A percentile compares a stretch with the other conserved stretches of the same genome.
Evolutionary conservation across 2,113 vertebrate genomes (phyloP).

Genomic region (Oxygymnocypris stewartii): DNA sequence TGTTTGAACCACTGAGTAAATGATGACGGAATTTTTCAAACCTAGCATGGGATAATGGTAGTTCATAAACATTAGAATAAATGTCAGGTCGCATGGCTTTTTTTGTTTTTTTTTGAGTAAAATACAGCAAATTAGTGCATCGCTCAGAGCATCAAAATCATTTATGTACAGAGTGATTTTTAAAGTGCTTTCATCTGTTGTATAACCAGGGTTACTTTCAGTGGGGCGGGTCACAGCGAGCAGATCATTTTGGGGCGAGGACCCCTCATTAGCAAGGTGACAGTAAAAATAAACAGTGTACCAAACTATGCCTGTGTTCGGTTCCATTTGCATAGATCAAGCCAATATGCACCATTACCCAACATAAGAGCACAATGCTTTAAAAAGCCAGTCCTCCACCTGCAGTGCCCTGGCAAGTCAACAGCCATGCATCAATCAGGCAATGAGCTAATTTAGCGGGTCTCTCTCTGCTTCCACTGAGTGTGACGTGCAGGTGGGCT

Average conservation of each 20-base stretch:
- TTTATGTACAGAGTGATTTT: conserved; percentile 59
- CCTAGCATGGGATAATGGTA: neutral
- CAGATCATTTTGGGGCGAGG: conserved; percentile 53
- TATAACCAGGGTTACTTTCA: conserved; percentile 56
- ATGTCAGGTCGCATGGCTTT: conserved; percentile 27
- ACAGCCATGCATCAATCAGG: conserved; percentile 61
- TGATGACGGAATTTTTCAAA: neutral
- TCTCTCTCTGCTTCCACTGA: conserved; percentile 56
- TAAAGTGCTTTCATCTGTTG: conserved; percentile 60
- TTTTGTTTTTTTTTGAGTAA: conserved; percentile 9
- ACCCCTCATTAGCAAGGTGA: conserved; percentile 61
- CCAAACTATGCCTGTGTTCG: conserved; percentile 53
- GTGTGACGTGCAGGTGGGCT: conserved; percentile 58
- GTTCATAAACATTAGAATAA: conserved; percentile 25
- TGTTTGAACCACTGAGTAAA: conserved; percentile 1
- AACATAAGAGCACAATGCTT: conserved; percentile 58
- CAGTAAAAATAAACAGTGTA: conserved; percentile 61
- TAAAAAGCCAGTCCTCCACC: conserved; percentile 64
- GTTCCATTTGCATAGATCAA: conserved; percentile 59
- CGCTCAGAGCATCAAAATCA: conserved; percentile 53
- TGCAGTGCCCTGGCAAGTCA: conserved; percentile 60
- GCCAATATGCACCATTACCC: conserved; percentile 58
- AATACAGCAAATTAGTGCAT: conserved; percentile 50
- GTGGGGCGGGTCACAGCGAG: conserved; percentile 50
- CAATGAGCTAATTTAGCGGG: conserved; percentile 61